phyloP scores from a whole-genome alignment of 2,888 invertebrate species.

The Cyaniris semiargus region DNA sequence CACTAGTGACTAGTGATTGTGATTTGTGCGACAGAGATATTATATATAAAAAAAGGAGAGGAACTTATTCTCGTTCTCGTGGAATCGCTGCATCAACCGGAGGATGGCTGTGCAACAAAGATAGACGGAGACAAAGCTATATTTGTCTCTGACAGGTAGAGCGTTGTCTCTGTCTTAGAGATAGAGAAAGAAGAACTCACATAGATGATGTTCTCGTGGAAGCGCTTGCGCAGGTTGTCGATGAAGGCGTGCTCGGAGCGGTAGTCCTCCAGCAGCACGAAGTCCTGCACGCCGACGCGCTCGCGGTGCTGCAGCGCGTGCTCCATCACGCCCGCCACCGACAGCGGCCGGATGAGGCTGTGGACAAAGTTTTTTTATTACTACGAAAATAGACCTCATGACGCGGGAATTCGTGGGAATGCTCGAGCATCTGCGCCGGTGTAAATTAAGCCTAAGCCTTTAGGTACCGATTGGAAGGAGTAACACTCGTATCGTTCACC shows the following conservation, averaged over 20 bases:
- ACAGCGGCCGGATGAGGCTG: slow-evolving; percentile 68
- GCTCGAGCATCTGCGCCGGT: too few relatives aligned
- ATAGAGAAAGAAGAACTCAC: too few relatives aligned
- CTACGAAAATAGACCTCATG: background rate
- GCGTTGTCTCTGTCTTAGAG: too few relatives aligned
- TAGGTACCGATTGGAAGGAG: too few relatives aligned
- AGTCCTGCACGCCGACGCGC: slow-evolving; percentile 94
- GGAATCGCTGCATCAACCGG: slow-evolving; percentile 68
- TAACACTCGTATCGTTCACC: too few relatives aligned
- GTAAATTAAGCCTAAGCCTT: too few relatives aligned
- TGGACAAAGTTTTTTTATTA: slow-evolving; percentile 33
- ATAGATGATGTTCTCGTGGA: slow-evolving; percentile 93
- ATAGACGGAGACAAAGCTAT: too few relatives aligned
- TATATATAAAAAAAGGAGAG: background rate
- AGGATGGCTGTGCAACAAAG: too few relatives aligned
- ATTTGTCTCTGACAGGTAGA: too few relatives aligned
- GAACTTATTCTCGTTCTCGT: slow-evolving; percentile 92
- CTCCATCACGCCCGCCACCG: slow-evolving; percentile 84
- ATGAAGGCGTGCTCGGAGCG: slow-evolving; percentile 90
- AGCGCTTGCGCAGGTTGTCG: slow-evolving; percentile 92
- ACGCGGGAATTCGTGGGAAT: too few relatives aligned
- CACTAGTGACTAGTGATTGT: slow-evolving; percentile 82
- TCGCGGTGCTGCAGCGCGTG: slow-evolving; percentile 90
- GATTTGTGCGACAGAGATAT: slow-evolving; percentile 82
- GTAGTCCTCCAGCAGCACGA: slow-evolving; percentile 93